phyloP scores from a whole-genome alignment of 2,888 invertebrate species.

The Pedicia rivosa region DNA sequence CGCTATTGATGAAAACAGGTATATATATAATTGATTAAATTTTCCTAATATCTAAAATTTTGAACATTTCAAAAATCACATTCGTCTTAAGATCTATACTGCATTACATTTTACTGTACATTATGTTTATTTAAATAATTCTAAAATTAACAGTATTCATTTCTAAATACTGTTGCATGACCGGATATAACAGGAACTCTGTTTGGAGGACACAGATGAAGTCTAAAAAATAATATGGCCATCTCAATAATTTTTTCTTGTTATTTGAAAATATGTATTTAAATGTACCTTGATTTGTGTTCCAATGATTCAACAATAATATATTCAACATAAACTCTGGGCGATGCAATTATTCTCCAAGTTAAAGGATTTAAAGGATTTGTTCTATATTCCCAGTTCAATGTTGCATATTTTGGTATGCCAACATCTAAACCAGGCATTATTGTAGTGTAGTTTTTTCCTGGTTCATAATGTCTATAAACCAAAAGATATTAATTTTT shows the following conservation, averaged over 20 bases:
- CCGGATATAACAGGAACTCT: neutral
- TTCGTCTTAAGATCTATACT: no score
- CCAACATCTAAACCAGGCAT: constrained; percentile 50
- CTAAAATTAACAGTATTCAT: neutral
- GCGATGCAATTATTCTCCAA: constrained; percentile 60
- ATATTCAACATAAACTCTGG: constrained; percentile 56
- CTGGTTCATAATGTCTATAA: constrained; percentile 40
- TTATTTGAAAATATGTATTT: no score
- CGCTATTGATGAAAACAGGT: no score
- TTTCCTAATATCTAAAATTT: no score
- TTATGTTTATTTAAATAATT: no score
- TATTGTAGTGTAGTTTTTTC: constrained; percentile 47
- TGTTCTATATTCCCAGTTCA: constrained; percentile 65
- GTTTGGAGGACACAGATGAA: neutral
- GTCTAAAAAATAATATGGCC: constrained; percentile 1
- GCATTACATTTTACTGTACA: no score
- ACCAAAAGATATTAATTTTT: neutral
- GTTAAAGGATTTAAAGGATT: constrained; percentile 68
- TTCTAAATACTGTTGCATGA: neutral
- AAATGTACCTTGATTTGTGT: constrained; percentile 47
- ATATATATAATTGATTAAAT: no score
- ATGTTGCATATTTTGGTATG: constrained; percentile 47
- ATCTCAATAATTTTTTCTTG: no score
- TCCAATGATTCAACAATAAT: constrained; percentile 58
- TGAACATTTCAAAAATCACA: no score